Conservation (phyloP, 2,888 invertebrate species). For the Alloscopus bannaensis region DNA sequence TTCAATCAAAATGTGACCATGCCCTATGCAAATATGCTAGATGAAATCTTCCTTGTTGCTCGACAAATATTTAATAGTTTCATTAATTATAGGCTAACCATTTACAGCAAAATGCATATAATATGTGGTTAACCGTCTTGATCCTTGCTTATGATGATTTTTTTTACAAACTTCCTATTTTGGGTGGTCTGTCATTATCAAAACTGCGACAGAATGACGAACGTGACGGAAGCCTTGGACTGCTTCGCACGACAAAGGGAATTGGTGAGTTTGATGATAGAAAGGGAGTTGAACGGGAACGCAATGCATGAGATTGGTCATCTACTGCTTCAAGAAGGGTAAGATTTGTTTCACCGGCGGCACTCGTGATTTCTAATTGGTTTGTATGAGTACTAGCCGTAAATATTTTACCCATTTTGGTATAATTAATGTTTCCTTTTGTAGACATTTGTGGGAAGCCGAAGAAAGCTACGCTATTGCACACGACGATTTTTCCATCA, state of each 20-base stretch:
- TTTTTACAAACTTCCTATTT: too few species aligned
- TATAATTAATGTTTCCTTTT: neutral
- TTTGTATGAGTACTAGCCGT: neutral
- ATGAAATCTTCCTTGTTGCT: neutral
- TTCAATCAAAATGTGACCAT: too few species aligned
- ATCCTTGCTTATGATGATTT: too few species aligned
- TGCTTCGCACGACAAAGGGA: slow-evolving; percentile 67
- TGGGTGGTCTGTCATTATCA: too few species aligned
- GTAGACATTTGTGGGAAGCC: slow-evolving; percentile 66
- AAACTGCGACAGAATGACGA: slow-evolving; percentile 48
- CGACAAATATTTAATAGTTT: slow-evolving; percentile 2
- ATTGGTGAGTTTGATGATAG: slow-evolving; percentile 26
- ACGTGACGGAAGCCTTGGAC: slow-evolving; percentile 65
- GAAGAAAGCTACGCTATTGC: slow-evolving; percentile 62
- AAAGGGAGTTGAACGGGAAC: slow-evolving; percentile 66
- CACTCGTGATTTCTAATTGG: too few species aligned
- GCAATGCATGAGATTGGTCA: slow-evolving; percentile 66
- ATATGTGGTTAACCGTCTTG: too few species aligned
- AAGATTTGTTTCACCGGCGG: too few species aligned
- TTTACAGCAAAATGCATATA: too few species aligned
- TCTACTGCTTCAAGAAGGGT: slow-evolving; percentile 66
- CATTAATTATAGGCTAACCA: neutral
- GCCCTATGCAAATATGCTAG: neutral
- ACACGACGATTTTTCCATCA: slow-evolving; percentile 32
- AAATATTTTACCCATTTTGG: neutral